Base-by-base conservation (phyloP, 2,113 vertebrate genomes). In the Grammomys dolichurus region DNA sequence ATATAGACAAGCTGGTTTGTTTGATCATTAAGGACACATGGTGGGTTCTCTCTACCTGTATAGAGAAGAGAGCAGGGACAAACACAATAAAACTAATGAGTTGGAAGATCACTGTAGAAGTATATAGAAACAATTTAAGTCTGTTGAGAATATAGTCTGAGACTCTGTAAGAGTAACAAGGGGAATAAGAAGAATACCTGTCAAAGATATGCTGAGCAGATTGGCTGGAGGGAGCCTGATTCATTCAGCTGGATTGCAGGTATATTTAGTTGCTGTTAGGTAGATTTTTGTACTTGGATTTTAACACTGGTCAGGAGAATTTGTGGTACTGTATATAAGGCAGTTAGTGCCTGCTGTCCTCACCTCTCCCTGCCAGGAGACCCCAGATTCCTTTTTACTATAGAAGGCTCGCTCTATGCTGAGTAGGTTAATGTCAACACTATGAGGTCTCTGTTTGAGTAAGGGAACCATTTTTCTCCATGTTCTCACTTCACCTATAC, bases 31-130 rank as follows among this genome's bases (percentile, higher is more conserved):
- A 58, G 28, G 24, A 73, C 43, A 4, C 20, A 80, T 0, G 43
- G 26, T 1, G 43, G n/a, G 19, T 88, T 89, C 43, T 94, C 36
- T 91, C 12, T 5, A 46, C n/a, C 9, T 89, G 5, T 17, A 86
- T 31, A 7, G 12, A 69, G 16, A 31, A 76, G 51, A 63, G 7
- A 70, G 3, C 48, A 85, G 67, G 63, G 3, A 76, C 93, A 63
- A 87, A 72, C 7, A 40, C 7, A 54, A 48, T 43, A 40, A 87
- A 76, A 76, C 6, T 28, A 56, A 14, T 54, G 20, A 17, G 36
- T 51, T 94, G 87, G 56, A 94, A 91, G 56, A 73, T 81, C 63
- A 86, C n/a, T 63, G 24, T 80, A 28, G 31, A 65, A 94, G 85
- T 54, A 73, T 33, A 87, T 24, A 26, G 58, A 70, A 67, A 56